Base-by-base conservation (phyloP, 2,113 vertebrate genomes). In the Zapus hudsonius region DNA sequence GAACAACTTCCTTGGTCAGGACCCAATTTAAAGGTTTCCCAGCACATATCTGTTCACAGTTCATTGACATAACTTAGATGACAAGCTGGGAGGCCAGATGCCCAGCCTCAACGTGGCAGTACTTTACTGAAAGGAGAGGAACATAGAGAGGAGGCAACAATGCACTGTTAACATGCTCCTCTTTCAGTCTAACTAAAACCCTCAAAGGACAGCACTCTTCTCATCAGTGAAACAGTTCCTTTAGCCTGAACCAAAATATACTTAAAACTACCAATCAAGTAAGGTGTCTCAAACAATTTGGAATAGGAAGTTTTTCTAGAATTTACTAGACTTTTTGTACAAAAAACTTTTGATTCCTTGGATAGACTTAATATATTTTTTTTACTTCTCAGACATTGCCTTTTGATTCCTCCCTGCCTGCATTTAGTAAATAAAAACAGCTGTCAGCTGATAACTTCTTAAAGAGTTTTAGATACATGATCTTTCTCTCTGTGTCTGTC, bases 401-500 rank as follows among this genome's bases (percentile, higher is more conserved):
- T 93, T 73, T 33, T 76, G 52, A 42, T 86, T 73, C 70, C 38
- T 89, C 22, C 87, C 11, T 81, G 42, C 31, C 25, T 38, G 0
- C 38, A 40, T 83, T 87, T 90, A 82, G 76, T 95, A 33, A 82
- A 36, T 84, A 57, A 93, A 91, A 36, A 7, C n/a, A 69, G 72
- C 17, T 52, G 13, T 52, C 23, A 85, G 23, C 52, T 63, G 90
- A 33, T 57, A 40, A 2, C 40, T 52, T 12, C 29, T 64, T 70
- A 38, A 59, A 38, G 38, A 59, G 75, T 23, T 74, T 86, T 84
- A 64, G 36, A 44, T 81, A 79, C 72, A 31, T 70, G 40, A 19
- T 72, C 22, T 42, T 0, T 72, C 59, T 80, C n/a, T n/a, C n/a
- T n/a, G n/a, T n/a, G n/a, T n/a, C n/a, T n/a, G n/a, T n/a, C n/a